These are phyloP conservation scores for Bucco capensis DNA, from an alignment of 2,113 vertebrate genomes.

Conservation along the genomic window DNA sequence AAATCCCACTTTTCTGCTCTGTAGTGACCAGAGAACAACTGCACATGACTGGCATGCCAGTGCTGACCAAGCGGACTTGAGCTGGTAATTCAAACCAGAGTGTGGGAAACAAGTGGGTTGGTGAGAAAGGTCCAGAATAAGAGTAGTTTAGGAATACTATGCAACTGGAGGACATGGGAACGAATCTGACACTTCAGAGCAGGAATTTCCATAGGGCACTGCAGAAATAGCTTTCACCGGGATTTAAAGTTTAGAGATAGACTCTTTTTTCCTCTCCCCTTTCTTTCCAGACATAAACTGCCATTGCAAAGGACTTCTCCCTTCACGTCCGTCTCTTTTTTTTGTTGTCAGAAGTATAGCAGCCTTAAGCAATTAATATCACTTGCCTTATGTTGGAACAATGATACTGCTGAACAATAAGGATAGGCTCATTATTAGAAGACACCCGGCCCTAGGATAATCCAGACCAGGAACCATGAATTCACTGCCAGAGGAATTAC, in stretches of 20 bases:
- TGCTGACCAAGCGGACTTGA: background rate
- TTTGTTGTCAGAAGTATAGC: background rate
- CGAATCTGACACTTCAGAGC: background rate
- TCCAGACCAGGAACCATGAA: background rate
- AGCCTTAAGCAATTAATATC: background rate
- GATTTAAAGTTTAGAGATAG: background rate
- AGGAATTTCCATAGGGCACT: background rate
- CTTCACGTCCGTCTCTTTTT: background rate
- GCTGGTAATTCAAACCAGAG: background rate
- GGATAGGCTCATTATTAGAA: background rate
- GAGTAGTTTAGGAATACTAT: background rate
- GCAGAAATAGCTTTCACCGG: background rate
- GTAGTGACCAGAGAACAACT: background rate
- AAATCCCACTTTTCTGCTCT: background rate
- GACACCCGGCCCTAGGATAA: background rate
- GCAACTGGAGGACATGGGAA: background rate
- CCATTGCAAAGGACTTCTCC: background rate
- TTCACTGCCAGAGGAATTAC: background rate
- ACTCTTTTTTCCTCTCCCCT: background rate
- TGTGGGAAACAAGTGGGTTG: background rate
- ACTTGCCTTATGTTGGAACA: background rate
- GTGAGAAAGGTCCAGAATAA: background rate
- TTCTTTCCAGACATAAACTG: background rate
- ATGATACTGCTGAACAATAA: constrained; percentile 16
- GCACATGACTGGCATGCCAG: background rate